phyloP scores from a whole-genome alignment of 2,113 vertebrate genomes.

The Megaceryle torquata region DNA sequence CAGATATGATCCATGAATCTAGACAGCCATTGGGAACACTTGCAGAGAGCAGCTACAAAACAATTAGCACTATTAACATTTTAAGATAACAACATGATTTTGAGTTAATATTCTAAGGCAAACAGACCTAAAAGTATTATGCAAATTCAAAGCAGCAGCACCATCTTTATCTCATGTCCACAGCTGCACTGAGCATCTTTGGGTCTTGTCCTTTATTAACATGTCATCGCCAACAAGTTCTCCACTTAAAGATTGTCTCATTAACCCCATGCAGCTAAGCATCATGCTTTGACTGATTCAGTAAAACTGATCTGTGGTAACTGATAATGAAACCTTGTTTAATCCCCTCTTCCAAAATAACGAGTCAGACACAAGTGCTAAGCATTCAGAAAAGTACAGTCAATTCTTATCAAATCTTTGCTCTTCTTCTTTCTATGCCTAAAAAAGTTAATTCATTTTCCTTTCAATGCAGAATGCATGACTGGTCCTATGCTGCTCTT shows the following conservation, averaged over 20 bases:
- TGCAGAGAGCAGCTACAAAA: background rate
- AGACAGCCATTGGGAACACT: background rate
- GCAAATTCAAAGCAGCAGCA: background rate
- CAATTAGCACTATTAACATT: conserved; percentile 11
- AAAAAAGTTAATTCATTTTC: conserved; percentile 29
- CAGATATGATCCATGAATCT: background rate
- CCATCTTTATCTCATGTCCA: background rate
- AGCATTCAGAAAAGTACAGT: conserved; percentile 17
- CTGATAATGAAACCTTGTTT: conserved; percentile 51
- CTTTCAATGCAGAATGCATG: background rate
- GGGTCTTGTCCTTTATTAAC: conserved; percentile 20
- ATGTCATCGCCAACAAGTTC: background rate
- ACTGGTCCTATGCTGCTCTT: background rate
- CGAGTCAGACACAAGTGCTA: background rate
- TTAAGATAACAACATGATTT: background rate
- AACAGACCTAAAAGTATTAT: background rate
- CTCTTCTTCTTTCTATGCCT: conserved; percentile 3
- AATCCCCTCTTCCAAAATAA: conserved; percentile 46
- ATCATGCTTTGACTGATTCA: conserved; percentile 45
- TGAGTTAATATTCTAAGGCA: background rate
- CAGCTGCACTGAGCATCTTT: background rate
- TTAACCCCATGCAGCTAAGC: conserved; percentile 51
- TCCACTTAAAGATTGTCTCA: background rate
- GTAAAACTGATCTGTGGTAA: conserved; percentile 20
- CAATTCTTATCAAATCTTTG: conserved; percentile 38